Evolutionary conservation across 2,113 vertebrate species (phyloP), one percentile per base, ranked within the genome.

Genomic region (Pachyramphus minor): DNA sequence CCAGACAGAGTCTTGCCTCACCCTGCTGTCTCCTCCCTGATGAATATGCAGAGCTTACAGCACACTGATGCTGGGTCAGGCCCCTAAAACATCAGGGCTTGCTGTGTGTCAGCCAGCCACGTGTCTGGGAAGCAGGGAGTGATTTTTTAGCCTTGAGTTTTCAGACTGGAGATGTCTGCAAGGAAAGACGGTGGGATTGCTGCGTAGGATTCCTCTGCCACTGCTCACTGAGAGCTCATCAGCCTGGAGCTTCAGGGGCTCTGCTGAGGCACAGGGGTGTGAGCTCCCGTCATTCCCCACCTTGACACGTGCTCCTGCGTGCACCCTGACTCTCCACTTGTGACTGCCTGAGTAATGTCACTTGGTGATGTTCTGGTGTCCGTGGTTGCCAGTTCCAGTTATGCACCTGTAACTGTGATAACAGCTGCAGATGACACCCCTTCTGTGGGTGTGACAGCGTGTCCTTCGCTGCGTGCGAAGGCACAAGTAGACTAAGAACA

Each of bases 401-500:
- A 22, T 2, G 47, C 60, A 59, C 15, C 55, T 41, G 21, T 22
- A 49, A 62, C n/a, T 3, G 47, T 33, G 49, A 11, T 47, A 86
- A 81, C 45, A 62, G 7, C 73, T 74, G 74, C 82, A 87, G 50
- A 19, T 78, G n/a, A 23, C 78, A 63, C 16, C 64, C 14, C 45
- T 53, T 44, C 69, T 75, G 93, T 59, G 74, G 82, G 78, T 87
- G 74, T 79, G 85, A 90, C 69, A 87, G n/a, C 8, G 17, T 21
- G 14, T 1, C 35, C 62, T 74, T 58, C 44, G 2, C 6, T n/a
- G 88, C 8, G 0, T 42, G 85, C 3, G 3, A 42, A 82, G 82
- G 69, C 74, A 79, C 62, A 78, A 59, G 66, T 16, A 90, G 88
- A 39, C 22, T 45, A 71, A 47, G 76, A 95, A 78, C 52, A 82